phyloP scores from a whole-genome alignment of 2,888 invertebrate species.

The Craniophora ligustri region DNA sequence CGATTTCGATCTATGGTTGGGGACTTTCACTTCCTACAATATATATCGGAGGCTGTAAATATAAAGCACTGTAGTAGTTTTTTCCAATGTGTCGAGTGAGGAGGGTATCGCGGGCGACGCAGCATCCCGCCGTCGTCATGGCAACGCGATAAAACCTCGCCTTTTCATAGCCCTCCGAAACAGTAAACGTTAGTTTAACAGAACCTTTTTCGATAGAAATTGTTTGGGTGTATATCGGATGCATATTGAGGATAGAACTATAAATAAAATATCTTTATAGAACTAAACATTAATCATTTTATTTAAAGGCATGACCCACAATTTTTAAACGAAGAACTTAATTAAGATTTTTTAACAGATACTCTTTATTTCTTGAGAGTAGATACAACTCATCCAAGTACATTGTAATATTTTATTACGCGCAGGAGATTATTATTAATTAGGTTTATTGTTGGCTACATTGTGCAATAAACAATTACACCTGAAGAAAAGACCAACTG shows the following conservation, averaged over 20 bases:
- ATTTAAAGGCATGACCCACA: neutral
- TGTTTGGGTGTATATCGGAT: slow-evolving; percentile 46
- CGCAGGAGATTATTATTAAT: too few relatives aligned
- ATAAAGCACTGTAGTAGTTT: slow-evolving; percentile 80
- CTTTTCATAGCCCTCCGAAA: slow-evolving; percentile 83
- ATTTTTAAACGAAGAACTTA: neutral
- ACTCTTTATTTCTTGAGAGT: too few relatives aligned
- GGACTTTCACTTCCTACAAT: slow-evolving; percentile 62
- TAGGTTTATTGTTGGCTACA: too few relatives aligned
- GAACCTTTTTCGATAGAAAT: slow-evolving; percentile 46
- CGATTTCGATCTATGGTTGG: slow-evolving; percentile 42
- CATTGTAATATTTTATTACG: too few relatives aligned
- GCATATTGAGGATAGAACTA: slow-evolving; percentile 2
- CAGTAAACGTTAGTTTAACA: slow-evolving; percentile 74
- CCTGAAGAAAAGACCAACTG: too few relatives aligned
- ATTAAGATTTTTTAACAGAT: too few relatives aligned
- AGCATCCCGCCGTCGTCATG: slow-evolving; percentile 83
- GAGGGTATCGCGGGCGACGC: slow-evolving; percentile 81
- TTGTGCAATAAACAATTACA: too few relatives aligned
- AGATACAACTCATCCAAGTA: too few relatives aligned
- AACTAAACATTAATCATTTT: neutral
- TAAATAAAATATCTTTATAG: neutral
- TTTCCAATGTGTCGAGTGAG: slow-evolving; percentile 76
- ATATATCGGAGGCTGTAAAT: slow-evolving; percentile 72
- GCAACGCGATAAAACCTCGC: slow-evolving; percentile 88